Conservation (phyloP, 2,888 invertebrate genomes). For the Catocala nupta region DNA sequence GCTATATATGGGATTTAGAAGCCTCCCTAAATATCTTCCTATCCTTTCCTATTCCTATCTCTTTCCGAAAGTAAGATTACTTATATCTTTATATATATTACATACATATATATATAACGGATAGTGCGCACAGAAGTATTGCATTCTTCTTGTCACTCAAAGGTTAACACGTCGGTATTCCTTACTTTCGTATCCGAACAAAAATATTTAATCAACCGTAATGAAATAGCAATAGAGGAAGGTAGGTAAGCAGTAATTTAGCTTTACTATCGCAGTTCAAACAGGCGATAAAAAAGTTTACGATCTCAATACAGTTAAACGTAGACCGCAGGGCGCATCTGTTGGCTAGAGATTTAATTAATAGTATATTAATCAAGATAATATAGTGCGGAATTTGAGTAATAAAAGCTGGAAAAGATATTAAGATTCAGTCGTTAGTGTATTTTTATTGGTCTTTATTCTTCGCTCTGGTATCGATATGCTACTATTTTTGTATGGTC, state of each 20-base stretch:
- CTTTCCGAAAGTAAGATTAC: too few species aligned
- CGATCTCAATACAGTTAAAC: constrained; percentile 19
- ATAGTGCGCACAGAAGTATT: too few species aligned
- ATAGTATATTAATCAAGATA: constrained; percentile 6
- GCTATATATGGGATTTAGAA: too few species aligned
- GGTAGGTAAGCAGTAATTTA: constrained; percentile 25
- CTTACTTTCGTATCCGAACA: constrained; percentile 9
- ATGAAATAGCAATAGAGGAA: constrained; percentile 17
- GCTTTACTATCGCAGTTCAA: constrained; percentile 36
- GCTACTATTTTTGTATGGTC: too few species aligned
- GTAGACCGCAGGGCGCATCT: constrained; percentile 40
- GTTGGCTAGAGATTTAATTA: constrained; percentile 15
- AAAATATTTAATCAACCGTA: constrained; percentile 20
- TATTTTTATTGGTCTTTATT: too few species aligned
- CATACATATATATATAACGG: too few species aligned
- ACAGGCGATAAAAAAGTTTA: constrained; percentile 45
- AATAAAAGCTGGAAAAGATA: neutral
- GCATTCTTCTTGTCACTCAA: too few species aligned
- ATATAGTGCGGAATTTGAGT: neutral
- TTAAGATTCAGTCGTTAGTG: neutral
- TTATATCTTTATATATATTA: too few species aligned
- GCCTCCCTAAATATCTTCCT: too few species aligned
- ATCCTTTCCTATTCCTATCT: too few species aligned
- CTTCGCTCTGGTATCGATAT: too few species aligned
- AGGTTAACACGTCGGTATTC: neutral